Evolutionary conservation across 2,113 vertebrate species (phyloP).

Genomic region (Scatophagus argus): DNA sequence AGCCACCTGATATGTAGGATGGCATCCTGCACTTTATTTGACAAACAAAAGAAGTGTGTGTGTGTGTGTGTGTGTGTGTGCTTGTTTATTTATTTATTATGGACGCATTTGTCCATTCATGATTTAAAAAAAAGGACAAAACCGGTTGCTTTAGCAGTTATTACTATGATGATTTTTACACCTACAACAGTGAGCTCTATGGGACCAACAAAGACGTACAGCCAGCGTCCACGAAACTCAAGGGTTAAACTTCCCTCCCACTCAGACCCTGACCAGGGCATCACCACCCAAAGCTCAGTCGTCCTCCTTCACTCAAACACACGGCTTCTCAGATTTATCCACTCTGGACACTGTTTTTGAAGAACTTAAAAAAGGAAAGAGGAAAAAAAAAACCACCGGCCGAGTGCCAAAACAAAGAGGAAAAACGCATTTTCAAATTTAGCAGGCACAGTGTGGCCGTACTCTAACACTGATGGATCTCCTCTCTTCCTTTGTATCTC

Average conservation of each 20-base stretch:
- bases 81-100: too few relatives aligned
- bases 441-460: background rate
- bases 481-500: slow-evolving; percentile 46
- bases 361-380: background rate
- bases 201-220: background rate
- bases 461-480: background rate
- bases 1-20: background rate
- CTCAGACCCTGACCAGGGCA: background rate
- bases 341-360: background rate
- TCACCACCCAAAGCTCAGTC: background rate
- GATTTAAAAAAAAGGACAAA: background rate
- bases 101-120: background rate
- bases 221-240: background rate
- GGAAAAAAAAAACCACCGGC: background rate
- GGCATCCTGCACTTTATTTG: background rate
- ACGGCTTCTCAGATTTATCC: slow-evolving; percentile 1
- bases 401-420: background rate
- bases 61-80: too few relatives aligned
- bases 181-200: background rate
- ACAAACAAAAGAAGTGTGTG: background rate
- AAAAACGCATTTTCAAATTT: background rate
- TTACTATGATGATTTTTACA: background rate
- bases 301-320: background rate
- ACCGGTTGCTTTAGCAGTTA: background rate
- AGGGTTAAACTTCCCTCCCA: background rate